Evolutionary conservation across 2,888 invertebrate genomes (phyloP).

Genomic region (Hydraecia micacea): DNA sequence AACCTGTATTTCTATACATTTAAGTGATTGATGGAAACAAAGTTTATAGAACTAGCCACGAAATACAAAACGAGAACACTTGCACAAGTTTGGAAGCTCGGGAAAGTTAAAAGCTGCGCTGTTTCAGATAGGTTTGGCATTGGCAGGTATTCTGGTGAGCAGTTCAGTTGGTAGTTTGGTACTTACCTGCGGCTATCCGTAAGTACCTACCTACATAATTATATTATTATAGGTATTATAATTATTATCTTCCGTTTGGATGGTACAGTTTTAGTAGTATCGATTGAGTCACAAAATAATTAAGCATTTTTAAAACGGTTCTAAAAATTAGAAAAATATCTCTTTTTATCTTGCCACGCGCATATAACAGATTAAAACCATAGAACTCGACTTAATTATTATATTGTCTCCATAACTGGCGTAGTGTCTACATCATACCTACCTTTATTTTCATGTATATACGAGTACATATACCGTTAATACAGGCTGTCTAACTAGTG

Average conservation of each 20-base stretch:
- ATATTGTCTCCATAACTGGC: neutral
- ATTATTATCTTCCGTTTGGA: neutral
- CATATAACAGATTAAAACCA: neutral
- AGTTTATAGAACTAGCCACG: conserved; percentile 40
- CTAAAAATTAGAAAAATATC: neutral
- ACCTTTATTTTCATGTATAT: too few species aligned
- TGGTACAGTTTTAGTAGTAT: neutral
- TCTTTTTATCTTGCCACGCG: neutral
- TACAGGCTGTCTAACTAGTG: neutral
- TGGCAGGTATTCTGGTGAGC: conserved; percentile 25
- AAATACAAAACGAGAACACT: conserved; percentile 36
- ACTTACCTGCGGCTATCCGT: neutral
- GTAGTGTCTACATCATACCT: neutral
- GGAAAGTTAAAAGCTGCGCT: conserved; percentile 43
- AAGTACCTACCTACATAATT: neutral
- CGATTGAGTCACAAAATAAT: neutral
- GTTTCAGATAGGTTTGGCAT: conserved; percentile 21
- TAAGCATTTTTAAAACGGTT: neutral
- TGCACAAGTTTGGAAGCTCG: conserved; percentile 24
- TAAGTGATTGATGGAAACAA: conserved; percentile 49
- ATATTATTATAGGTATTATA: too few species aligned
- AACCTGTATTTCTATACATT: conserved; percentile 45
- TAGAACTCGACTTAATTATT: neutral
- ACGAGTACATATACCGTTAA: too few species aligned
- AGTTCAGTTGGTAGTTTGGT: too few species aligned